Conservation (phyloP, 2,888 invertebrate genomes). For the Agapostemon virescens region DNA sequence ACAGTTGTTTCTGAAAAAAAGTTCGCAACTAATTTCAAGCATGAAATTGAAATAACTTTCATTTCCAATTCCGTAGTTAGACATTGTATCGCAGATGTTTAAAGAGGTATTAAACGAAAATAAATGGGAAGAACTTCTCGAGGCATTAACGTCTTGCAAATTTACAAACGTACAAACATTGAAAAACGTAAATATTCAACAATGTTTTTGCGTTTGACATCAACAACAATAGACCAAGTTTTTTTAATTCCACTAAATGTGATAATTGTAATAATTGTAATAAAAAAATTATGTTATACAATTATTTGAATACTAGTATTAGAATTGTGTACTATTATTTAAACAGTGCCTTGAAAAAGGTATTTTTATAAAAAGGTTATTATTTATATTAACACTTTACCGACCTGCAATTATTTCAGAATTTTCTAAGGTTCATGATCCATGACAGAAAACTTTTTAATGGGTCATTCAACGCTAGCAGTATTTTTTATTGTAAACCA, state of each 20-base stretch:
- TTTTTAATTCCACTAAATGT: background rate
- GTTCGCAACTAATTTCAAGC: conserved; percentile 20
- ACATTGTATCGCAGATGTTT: background rate
- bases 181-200: background rate
- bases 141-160: background rate
- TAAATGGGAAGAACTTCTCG: background rate
- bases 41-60: background rate
- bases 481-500: no score
- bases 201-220: background rate
- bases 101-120: background rate
- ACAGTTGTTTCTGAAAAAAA: conserved; percentile 19
- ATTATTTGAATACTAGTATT: no score
- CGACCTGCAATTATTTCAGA: no score
- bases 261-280: no score
- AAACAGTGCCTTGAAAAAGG: no score
- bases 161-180: background rate
- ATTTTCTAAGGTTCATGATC: no score
- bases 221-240: background rate
- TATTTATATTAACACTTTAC: no score
- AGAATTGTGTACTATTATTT: no score
- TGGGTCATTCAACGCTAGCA: no score
- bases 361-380: no score
- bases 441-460: no score
- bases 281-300: no score
- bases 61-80: background rate